Evolutionary conservation across 2,113 vertebrate genomes (phyloP).

Genomic region (Bos indicus): DNA sequence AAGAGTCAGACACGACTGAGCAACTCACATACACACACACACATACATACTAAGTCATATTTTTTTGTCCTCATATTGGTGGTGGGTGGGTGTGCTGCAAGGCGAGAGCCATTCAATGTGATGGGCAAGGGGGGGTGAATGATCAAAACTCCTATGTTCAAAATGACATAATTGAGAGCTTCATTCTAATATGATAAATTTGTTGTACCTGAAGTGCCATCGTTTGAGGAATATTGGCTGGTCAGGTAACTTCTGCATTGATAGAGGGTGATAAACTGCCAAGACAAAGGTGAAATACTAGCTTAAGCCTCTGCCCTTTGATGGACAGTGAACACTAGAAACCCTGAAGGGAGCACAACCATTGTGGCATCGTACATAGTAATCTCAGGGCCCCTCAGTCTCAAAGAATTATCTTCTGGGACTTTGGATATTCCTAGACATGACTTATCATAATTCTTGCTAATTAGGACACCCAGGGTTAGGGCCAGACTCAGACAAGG

Average conservation of each 20-base stretch:
- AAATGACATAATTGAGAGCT: not conserved
- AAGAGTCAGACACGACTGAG: not conserved
- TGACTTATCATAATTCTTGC: not conserved
- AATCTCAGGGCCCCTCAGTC: not conserved
- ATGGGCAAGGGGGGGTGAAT: not conserved
- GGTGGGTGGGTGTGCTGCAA: not conserved
- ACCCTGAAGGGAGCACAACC: not conserved
- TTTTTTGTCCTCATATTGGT: not conserved
- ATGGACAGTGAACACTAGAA: too few relatives aligned
- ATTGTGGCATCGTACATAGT: not conserved
- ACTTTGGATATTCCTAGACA: not conserved
- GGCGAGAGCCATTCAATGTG: not conserved
- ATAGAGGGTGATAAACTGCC: not conserved
- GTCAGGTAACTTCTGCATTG: not conserved
- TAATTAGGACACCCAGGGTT: not conserved
- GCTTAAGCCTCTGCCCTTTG: too few relatives aligned
- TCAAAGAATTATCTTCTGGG: not conserved
- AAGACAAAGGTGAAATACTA: slow-evolving; percentile 22
- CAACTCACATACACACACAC: not conserved
- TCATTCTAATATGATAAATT: not conserved
- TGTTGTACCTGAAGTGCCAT: not conserved
- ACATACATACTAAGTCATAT: not conserved
- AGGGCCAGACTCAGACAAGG: not conserved
- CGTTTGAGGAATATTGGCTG: not conserved
- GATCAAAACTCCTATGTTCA: not conserved